Evolutionary conservation across 2,113 vertebrate genomes (phyloP).

Genomic region (Nyctibius bracteatus): DNA sequence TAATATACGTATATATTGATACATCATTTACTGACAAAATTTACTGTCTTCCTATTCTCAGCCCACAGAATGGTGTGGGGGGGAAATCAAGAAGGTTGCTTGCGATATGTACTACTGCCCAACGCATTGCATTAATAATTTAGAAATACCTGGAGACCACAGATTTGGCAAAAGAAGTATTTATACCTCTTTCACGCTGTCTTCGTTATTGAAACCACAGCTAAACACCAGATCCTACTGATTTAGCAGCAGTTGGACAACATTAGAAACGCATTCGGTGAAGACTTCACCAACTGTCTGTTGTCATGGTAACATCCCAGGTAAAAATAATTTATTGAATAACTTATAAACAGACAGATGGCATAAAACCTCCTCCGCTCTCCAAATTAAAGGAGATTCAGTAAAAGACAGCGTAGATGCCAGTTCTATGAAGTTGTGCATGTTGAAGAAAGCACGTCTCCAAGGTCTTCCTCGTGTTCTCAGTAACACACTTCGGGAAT

Average conservation of each 20-base stretch:
- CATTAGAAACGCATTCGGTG: constrained; percentile 13
- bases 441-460: neutral
- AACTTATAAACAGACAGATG: constrained; percentile 53
- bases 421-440: neutral
- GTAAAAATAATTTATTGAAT: constrained; percentile 59
- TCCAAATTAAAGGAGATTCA: neutral
- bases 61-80: neutral
- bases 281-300: constrained; percentile 39
- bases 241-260: constrained; percentile 32
- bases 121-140: neutral
- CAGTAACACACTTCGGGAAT: neutral
- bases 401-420: neutral
- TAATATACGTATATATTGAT: neutral
- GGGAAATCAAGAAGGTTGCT: neutral
- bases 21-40: neutral
- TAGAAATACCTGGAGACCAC: neutral
- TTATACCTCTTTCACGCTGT: neutral
- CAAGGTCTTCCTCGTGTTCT: neutral
- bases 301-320: constrained; percentile 59
- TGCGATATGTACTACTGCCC: neutral
- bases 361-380: constrained; percentile 16
- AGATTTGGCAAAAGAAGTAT: neutral
- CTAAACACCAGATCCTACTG: neutral
- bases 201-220: neutral
- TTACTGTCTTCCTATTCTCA: neutral